Evolutionary conservation across 30 jellyfish, hydroid and myxozoan species (phyloP).

Genomic region (Pelagia noctiluca): DNA sequence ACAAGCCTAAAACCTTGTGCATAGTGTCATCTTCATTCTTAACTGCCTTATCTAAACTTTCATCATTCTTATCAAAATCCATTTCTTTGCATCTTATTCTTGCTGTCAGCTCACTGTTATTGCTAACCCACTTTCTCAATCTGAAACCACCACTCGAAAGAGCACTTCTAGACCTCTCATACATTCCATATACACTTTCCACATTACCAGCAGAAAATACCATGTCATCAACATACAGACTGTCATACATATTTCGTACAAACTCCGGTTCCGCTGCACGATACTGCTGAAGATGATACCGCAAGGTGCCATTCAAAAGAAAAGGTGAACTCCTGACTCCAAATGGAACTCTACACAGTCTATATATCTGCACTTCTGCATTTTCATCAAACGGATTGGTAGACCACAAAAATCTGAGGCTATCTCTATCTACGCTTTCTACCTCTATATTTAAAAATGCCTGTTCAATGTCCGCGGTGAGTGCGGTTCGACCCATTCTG

Average conservation of each 20-base stretch:
- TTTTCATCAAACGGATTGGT: conserved; percentile 15
- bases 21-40: not conserved
- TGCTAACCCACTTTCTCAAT: conserved; percentile 48
- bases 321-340: conserved; percentile 48
- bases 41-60: not conserved
- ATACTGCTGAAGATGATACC: conserved; percentile 24
- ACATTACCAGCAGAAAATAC: conserved; percentile 26
- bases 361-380: conserved; percentile 7
- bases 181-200: conserved; percentile 28
- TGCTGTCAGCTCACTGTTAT: not conserved
- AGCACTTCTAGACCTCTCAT: conserved; percentile 9
- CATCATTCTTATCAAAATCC: not conserved
- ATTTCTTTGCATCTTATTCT: not conserved
- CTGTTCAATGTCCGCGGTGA: no score
- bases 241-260: conserved; percentile 18
- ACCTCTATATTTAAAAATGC: no score
- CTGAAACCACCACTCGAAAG: conserved; percentile 47
- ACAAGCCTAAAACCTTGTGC: not conserved
- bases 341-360: conserved; percentile 23
- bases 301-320: conserved; percentile 47
- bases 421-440: conserved; percentile 38
- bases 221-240: conserved; percentile 58
- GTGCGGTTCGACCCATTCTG: conserved; percentile 28
- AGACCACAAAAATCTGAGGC: conserved; percentile 59
- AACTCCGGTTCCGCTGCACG: conserved; percentile 37